Percentiles rank a stretch among this genome's conserved stretches.
These are phyloP conservation scores for Acyrthosiphon pisum DNA, from an alignment of 1,140 invertebrate species.

Conservation along the genomic window DNA sequence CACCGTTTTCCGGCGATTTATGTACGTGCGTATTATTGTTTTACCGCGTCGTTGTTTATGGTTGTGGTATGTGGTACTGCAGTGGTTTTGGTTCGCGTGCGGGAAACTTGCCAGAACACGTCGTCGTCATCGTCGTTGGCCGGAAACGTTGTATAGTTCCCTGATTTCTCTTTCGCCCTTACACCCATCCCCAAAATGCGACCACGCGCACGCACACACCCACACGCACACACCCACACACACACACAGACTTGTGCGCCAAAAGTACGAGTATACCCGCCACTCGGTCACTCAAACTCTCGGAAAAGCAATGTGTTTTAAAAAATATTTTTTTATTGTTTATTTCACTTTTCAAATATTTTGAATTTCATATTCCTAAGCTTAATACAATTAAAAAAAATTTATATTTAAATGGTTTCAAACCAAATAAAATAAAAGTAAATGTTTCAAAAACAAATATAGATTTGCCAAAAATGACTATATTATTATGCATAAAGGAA, in stretches of 20 bases:
- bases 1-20: slow-evolving; percentile 6
- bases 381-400: no score
- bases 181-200: not conserved
- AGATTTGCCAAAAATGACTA: no score
- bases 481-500: no score
- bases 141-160: not conserved
- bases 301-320: not conserved
- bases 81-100: not conserved
- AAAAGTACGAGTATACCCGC: no score
- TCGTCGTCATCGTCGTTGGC: not conserved
- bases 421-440: no score
- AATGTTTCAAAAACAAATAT: no score
- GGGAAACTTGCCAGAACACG: slow-evolving; percentile 5
- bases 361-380: not conserved
- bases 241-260: no score
- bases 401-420: no score
- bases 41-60: not conserved
- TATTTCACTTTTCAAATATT: not conserved
- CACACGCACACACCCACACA: no score
- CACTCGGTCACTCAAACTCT: no score
- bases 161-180: not conserved
- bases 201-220: not conserved
- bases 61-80: not conserved
- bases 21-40: not conserved
- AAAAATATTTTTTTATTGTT: no score